phyloP scores from a whole-genome alignment of 2,888 invertebrate genomes.

The Acleris literana region DNA sequence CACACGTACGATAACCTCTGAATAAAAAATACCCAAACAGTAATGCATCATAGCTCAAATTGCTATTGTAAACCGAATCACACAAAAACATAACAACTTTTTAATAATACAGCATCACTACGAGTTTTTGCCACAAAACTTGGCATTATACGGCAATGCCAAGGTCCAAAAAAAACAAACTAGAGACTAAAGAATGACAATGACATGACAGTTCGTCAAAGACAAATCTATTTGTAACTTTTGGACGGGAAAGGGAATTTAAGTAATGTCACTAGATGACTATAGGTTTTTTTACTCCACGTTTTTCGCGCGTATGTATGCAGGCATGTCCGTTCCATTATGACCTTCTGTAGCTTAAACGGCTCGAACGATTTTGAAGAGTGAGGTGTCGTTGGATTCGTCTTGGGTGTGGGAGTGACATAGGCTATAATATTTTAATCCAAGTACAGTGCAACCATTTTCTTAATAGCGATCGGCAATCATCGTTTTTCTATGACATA shows the following conservation, averaged over 20 bases:
- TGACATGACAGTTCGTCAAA: constrained; percentile 16
- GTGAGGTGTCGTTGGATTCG: too few relatives aligned
- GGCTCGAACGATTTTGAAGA: too few relatives aligned
- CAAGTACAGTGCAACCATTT: too few relatives aligned
- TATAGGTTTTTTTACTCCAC: too few relatives aligned
- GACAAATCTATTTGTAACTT: constrained; percentile 4
- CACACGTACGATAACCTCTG: not conserved
- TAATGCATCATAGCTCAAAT: constrained; percentile 20
- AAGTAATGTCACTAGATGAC: too few relatives aligned
- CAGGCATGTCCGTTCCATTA: too few relatives aligned
- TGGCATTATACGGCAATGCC: constrained; percentile 33
- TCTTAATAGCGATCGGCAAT: too few relatives aligned
- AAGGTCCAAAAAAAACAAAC: constrained; percentile 27
- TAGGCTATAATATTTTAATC: too few relatives aligned
- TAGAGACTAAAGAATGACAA: constrained; percentile 27
- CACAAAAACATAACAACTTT: constrained; percentile 27
- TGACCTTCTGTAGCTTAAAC: too few relatives aligned
- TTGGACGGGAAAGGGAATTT: not conserved
- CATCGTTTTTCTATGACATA: too few relatives aligned
- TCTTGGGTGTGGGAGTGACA: too few relatives aligned
- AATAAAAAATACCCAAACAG: constrained; percentile 3
- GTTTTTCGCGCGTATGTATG: too few relatives aligned
- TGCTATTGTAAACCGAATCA: constrained; percentile 9
- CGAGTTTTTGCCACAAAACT: constrained; percentile 16
- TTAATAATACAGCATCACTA: constrained; percentile 32